These are phyloP conservation scores for Rotaria macrura DNA, from an alignment of 2,888 invertebrate species.

Conservation along the genomic window DNA sequence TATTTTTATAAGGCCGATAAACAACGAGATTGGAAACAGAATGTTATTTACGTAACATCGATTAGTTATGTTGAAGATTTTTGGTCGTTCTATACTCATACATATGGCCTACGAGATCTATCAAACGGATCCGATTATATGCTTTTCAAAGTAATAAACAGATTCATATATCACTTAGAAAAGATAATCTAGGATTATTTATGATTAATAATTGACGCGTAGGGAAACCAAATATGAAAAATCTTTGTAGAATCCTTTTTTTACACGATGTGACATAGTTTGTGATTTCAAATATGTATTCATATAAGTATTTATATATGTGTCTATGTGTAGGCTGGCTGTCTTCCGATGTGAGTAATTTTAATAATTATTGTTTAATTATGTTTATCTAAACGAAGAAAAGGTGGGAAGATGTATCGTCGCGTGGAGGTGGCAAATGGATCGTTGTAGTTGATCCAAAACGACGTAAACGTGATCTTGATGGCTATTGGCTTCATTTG, in stretches of 20 bases:
- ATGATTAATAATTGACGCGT: too few species aligned
- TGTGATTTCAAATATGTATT: too few species aligned
- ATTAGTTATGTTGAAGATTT: conserved; percentile 17
- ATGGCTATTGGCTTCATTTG: conserved; percentile 14
- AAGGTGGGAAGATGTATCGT: conserved; percentile 18
- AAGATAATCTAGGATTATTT: too few species aligned
- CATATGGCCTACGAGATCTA: neutral
- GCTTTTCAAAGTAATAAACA: neutral
- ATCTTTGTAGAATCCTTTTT: too few species aligned
- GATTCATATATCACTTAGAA: too few species aligned
- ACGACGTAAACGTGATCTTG: neutral
- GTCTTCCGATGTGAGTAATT: conserved; percentile 8
- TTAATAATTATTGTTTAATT: neutral
- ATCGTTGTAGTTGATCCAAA: neutral
- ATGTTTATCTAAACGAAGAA: neutral
- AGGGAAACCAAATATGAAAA: too few species aligned
- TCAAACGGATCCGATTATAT: conserved; percentile 4
- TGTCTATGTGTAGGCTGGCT: neutral
- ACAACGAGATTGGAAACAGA: conserved; percentile 20
- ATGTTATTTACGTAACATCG: conserved; percentile 9
- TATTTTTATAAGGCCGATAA: conserved; percentile 17
- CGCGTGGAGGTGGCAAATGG: conserved; percentile 12
- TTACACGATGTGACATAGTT: too few species aligned
- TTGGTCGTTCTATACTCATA: conserved; percentile 19
- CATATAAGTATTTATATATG: neutral